Evolutionary conservation across 2,888 invertebrate species (phyloP), one percentile per base, ranked within the genome.

Genomic region (Chloroclystis v-ata): DNA sequence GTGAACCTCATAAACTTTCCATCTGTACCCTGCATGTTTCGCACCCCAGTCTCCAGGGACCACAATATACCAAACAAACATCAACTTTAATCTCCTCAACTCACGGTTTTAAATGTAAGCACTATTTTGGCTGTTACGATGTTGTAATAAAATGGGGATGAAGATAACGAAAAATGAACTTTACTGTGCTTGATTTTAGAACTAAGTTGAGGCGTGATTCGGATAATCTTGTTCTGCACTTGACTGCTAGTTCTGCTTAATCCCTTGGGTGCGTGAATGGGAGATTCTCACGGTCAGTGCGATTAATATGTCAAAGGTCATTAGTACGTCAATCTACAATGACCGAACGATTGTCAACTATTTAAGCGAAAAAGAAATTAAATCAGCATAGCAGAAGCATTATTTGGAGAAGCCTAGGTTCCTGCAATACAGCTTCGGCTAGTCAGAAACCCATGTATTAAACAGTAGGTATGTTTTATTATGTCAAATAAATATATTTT

Each of bases 161-260:
- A 26, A 3, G 11, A n/a, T 26, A 52, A 48, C 8, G 30, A 3
- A 74, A 65, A 57, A 49, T 9, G 6, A 44, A 47, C 63, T 59
- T 12, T 71, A 58, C 42, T 7, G 40, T n/a, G 1, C 1, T 3
- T 0, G 0, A 10, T 11, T 7, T 35, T 16, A 11, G 35, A 0
- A 0, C 10, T 33, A 59, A 28, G 16, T 35, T 35, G 20, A 20
- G 75, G 75, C 80, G 82, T 85, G 84, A 87, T 85, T 86, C 83
- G 68, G 80, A 82, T 85, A 84, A 85, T 84, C 83, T 78, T 78
- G 80, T 84, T 82, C 74, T 78, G 80, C 84, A 83, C 85, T 86
- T 83, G 85, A 82, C 82, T 78, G n/a, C 83, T 78, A 78, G 80
- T 84, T 82, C 74, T 78, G 56, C 32, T 42, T 25, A 44, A 38